Percentiles rank a stretch among this genome's conserved stretches.
These are phyloP conservation scores for Paratrypauchen microcephalus DNA, from an alignment of 2,797 vertebrate species.

Conservation along the genomic window DNA sequence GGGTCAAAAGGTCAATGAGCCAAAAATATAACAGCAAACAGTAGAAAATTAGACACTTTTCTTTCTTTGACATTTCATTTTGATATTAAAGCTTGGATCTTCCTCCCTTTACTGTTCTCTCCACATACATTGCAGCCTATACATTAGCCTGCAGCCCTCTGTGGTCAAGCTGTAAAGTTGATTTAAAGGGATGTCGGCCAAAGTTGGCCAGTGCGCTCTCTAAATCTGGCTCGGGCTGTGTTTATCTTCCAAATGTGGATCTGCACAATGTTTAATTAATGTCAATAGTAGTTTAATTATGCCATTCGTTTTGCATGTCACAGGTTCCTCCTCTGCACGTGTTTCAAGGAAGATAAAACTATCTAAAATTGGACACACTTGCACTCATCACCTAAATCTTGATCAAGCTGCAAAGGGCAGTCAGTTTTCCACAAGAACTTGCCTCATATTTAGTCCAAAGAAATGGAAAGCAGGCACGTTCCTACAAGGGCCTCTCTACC, in stretches of 20 bases:
- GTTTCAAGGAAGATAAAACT: conserved; percentile 41
- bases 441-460: conserved; percentile 33
- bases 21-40: not conserved
- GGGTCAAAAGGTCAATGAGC: too few species aligned
- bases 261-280: conserved; percentile 66
- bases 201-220: conserved; percentile 44
- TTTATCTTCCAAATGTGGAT: conserved; percentile 65
- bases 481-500: conserved; percentile 28
- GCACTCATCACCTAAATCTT: conserved; percentile 33
- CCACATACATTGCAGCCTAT: not conserved
- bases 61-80: conserved; percentile 9
- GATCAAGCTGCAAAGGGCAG: conserved; percentile 28
- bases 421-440: conserved; percentile 25
- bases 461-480: conserved; percentile 20
- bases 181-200: conserved; percentile 52
- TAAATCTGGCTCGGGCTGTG: conserved; percentile 49
- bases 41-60: not conserved
- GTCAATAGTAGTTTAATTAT: conserved; percentile 71
- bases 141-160: conserved; percentile 18
- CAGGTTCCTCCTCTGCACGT: conserved; percentile 41
- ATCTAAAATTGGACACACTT: conserved; percentile 46
- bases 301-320: conserved; percentile 65
- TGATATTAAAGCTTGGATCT: conserved; percentile 13
- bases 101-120: conserved; percentile 7
- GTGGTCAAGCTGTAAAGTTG: conserved; percentile 44